Conservation (phyloP, 2,888 invertebrate genomes). For the Phymatocera aterrima region DNA sequence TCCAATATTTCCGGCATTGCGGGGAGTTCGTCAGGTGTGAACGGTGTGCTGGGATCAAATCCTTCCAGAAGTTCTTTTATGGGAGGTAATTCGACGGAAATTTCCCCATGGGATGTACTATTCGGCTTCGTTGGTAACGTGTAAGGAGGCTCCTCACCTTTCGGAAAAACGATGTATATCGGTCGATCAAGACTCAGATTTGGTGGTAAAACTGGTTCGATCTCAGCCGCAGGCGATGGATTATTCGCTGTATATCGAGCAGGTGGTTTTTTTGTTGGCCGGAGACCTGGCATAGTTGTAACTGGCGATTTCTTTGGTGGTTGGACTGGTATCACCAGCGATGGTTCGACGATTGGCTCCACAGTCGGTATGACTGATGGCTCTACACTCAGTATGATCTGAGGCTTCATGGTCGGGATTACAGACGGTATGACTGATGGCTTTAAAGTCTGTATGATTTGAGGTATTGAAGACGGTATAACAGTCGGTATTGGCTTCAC, state of each 20-base stretch:
- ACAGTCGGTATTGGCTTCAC: neutral
- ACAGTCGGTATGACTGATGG: neutral
- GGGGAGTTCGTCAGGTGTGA: neutral
- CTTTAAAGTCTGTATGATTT: neutral
- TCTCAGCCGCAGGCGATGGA: neutral
- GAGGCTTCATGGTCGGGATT: neutral
- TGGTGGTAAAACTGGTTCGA: conserved; percentile 32
- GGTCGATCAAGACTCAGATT: neutral
- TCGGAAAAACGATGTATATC: conserved; percentile 17
- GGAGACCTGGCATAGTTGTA: neutral
- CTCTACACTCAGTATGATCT: neutral
- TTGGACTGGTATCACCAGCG: neutral
- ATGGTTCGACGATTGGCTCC: neutral
- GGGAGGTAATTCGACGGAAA: neutral
- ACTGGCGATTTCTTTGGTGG: neutral
- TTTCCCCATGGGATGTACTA: neutral
- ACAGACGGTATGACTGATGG: neutral
- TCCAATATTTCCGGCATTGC: conserved; percentile 32
- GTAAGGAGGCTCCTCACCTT: conserved; percentile 9
- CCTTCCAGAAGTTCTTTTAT: neutral
- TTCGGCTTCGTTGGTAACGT: neutral
- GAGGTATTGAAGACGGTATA: neutral
- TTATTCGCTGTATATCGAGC: neutral
- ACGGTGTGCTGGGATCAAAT: neutral
- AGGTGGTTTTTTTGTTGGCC: neutral